phyloP scores from a whole-genome alignment of 2,888 invertebrate genomes.

The Agrotis clavis region DNA sequence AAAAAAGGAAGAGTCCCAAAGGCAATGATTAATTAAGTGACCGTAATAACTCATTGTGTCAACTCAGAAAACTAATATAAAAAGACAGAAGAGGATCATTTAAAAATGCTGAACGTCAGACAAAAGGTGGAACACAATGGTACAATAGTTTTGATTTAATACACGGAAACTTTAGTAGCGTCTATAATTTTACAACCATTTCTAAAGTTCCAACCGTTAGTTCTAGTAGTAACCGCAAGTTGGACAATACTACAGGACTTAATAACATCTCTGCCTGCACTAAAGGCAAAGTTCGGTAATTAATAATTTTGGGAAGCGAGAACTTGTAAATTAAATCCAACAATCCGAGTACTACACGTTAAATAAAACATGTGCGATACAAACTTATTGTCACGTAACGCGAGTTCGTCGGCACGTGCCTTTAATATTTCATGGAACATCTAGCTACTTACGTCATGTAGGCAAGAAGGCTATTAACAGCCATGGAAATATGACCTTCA shows the following conservation, averaged over 20 bases:
- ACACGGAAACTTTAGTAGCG: conserved; percentile 58
- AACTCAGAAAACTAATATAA: conserved; percentile 70
- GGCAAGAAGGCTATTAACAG: conserved; percentile 29
- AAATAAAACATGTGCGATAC: conserved; percentile 56
- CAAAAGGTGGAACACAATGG: conserved; percentile 58
- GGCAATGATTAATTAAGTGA: conserved; percentile 77
- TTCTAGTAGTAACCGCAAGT: conserved; percentile 68
- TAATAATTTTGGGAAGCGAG: conserved; percentile 69
- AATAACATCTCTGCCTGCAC: conserved; percentile 57
- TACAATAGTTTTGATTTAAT: conserved; percentile 57
- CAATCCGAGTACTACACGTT: conserved; percentile 43
- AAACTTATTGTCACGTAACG: conserved; percentile 59
- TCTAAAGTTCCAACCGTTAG: conserved; percentile 65
- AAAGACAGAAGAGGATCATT: conserved; percentile 47
- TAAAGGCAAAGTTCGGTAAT: conserved; percentile 69
- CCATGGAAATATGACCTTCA: conserved; percentile 26
- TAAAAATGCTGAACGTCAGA: conserved; percentile 53
- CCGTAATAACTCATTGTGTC: conserved; percentile 79
- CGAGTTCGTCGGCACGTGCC: conserved; percentile 53
- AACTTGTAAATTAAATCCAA: conserved; percentile 63
- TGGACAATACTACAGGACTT: conserved; percentile 72
- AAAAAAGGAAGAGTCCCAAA: conserved; percentile 56
- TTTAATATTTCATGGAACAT: conserved; percentile 57
- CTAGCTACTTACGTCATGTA: conserved; percentile 38
- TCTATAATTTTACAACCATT: conserved; percentile 69